Evolutionary conservation across 2,888 invertebrate species (phyloP), one percentile per base, ranked within the genome.

Genomic region (Dryococelus australis): DNA sequence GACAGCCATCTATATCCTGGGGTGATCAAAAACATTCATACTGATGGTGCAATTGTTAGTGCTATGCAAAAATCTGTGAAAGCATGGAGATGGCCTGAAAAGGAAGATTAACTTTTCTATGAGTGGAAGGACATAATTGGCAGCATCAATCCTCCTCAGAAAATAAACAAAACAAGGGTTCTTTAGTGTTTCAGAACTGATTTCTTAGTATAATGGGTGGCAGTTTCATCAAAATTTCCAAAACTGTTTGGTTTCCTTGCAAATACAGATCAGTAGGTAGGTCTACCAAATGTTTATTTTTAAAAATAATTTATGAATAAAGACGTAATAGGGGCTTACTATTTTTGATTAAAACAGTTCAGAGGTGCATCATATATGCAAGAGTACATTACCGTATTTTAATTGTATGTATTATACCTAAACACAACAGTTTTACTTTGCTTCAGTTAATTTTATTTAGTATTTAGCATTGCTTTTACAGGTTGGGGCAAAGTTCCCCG

Each of bases 21-120:
- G 26, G 81, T 35, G 27, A 81, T 81, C 9, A 35, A 35, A 35
- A 35, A 81, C 65, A 65, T 65, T 65, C 65, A 65, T 9, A 65
- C 28, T 81, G 20, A 35, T 81, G 27, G 35, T 81, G 35, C 35
- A 81, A 27, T 16, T 81, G 26, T 35, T 26, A 81, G 35, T 35
- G 27, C 81, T 27, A 81, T 81, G 81, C 35, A 27, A 85, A 53
- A n/a, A 43, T 85, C 85, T 85, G 47, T 43, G n/a, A 53, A 85
- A 27, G 2, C 53, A 85, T 51, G 53, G 51, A 85, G 84, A 27
- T 47, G 28, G 27, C 84, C 87, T 24, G 28, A 85, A 87, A 85
- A 28, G 24, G 51, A 84, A n/a, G 26, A 43, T 85, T 9, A 53
- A 6, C 84, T 47, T 27, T 27, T 84, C 24, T 51, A 87, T 47